Base-by-base conservation (phyloP, 2,113 vertebrate genomes). In the Paramormyrops kingsleyae region DNA sequence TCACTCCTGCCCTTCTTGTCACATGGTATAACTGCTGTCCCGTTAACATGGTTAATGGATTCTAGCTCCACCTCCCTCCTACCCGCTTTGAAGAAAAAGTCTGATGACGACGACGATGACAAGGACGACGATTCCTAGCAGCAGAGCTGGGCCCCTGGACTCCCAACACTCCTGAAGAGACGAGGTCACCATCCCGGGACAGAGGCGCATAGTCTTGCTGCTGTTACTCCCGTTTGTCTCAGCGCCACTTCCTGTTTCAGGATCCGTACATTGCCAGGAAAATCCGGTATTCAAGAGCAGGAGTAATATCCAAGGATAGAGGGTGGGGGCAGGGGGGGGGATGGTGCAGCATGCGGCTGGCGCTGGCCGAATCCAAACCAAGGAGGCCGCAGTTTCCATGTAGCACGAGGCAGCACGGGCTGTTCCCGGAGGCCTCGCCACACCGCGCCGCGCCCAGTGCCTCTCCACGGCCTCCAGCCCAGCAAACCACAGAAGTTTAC, bases 281-380 rank as follows among this genome's bases (percentile, higher is more conserved):
- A 19, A 88, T 88, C 90, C 88, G 88, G 87, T 53, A 42, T 39
- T 90, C 59, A 56, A 59, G 56, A 59, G 42, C 4, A n/a, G 35
- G n/a, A 85, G 47, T 24, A 27, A 91, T 49, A 80, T 80, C 19
- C n/a, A 24, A 87, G 46, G 39, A 80, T 7, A 42, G 13, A 1
- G 31, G 70, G 91, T 46, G 90, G 31, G 90, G 92, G 92, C 88
- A 1, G 90, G 89, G 13, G 90, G 90, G 59, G 80, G 15, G 35
- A 80, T 87, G 21, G 24, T n/a, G 89, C 87, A 24, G 80, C 90
- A 92, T 91, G 91, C 74, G 88, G 89, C 86, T 50, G 87, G 91
- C 85, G 87, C 31, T 70, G 53, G 59, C 89, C 59, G 35, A 91
- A 83, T 92, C 88, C 86, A 93, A 94, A 92, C 89, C 91, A 83